Evolutionary conservation across 2,113 vertebrate genomes (phyloP), one percentile per base, ranked within the genome.

Genomic region (Talpa occidentalis): DNA sequence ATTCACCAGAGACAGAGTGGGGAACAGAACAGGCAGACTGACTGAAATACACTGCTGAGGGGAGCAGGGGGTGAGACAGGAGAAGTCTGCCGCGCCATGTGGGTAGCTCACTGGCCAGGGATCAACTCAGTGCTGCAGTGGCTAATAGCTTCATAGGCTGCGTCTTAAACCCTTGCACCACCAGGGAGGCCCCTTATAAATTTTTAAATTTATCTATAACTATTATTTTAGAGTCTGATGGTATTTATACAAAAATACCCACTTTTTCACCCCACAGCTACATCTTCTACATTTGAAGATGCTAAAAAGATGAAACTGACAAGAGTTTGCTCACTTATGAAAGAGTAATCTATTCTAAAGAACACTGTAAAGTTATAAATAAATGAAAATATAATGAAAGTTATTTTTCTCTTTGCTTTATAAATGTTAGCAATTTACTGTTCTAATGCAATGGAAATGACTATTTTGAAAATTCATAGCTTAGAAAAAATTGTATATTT

Each of bases 141-240:
- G n/a, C n/a, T n/a, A n/a, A n/a, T n/a, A n/a, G n/a, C n/a, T n/a
- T n/a, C n/a, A n/a, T n/a, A n/a, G n/a, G n/a, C n/a, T n/a, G n/a
- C n/a, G n/a, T n/a, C n/a, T n/a, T n/a, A n/a, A n/a, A n/a, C n/a
- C n/a, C n/a, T n/a, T n/a, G n/a, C n/a, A n/a, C n/a, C n/a, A n/a
- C n/a, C n/a, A n/a, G n/a, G n/a, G n/a, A n/a, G n/a, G n/a, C n/a
- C n/a, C n/a, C 76, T 73, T 32, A 89, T 37, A 37, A 2, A 85
- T 35, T 90, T 90, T 44, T n/a, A 76, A 95, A 22, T 69, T 87
- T 91, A 60, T 32, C 37, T 93, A 56, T 81, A 62, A 44, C 26
- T 49, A 56, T 79, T 79, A 86, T 44, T 88, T 81, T 52, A 76
- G 8, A 92, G 66, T 91, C 62, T 83, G 24, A 91, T 56, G 74